phyloP scores from a whole-genome alignment of 2,113 vertebrate genomes.

The Percina caprodes region DNA sequence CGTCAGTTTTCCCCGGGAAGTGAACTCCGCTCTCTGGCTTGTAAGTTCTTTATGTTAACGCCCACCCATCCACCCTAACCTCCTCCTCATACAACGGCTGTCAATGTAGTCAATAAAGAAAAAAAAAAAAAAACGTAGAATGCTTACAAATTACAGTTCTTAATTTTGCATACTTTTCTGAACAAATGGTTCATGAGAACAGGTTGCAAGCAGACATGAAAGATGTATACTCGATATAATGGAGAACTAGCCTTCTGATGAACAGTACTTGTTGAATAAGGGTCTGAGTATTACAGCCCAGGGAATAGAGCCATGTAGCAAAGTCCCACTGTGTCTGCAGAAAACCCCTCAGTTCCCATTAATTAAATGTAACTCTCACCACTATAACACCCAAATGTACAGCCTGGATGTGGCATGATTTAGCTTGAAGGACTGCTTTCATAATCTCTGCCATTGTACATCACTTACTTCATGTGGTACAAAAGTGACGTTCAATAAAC shows the following conservation, averaged over 20 bases:
- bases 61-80: no score
- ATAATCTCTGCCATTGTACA: neutral
- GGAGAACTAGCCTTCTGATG: slow-evolving; percentile 6
- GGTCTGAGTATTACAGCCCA: slow-evolving; percentile 25
- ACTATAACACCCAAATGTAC: slow-evolving; percentile 19
- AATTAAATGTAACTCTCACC: slow-evolving; percentile 37
- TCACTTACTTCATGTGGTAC: neutral
- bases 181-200: no score
- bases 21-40: no score
- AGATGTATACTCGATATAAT: slow-evolving; percentile 1
- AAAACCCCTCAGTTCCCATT: slow-evolving; percentile 52
- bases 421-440: neutral
- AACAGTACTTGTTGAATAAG: slow-evolving; percentile 9
- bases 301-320: slow-evolving; percentile 16
- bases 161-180: no score
- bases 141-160: no score
- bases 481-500: neutral
- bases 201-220: slow-evolving; percentile 6
- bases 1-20: no score
- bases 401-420: slow-evolving; percentile 8
- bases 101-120: no score
- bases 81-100: no score
- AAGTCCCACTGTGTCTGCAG: slow-evolving; percentile 44
- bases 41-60: no score
- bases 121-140: no score